phyloP scores from a whole-genome alignment of 23 tunicate genomes.

The Trididemnum clinides region DNA sequence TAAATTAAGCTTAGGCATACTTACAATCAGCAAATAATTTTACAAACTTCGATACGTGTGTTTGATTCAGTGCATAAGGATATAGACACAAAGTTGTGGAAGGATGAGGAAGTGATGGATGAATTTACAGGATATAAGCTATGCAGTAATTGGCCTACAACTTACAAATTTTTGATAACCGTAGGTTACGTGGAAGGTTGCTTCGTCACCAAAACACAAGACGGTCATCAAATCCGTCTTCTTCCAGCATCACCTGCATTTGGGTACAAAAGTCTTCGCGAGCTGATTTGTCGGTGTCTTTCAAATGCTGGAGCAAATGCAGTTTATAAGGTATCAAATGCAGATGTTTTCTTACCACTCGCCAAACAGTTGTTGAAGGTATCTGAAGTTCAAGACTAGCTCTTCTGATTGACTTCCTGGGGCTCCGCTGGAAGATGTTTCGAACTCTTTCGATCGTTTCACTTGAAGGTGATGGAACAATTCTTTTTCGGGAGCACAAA shows the following conservation, averaged over 20 bases:
- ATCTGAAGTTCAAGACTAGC: conserved; percentile 3
- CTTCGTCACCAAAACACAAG: background rate
- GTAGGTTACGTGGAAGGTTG: background rate
- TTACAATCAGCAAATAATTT: no score
- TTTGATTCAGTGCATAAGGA: no score
- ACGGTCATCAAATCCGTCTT: background rate
- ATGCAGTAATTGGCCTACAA: no score
- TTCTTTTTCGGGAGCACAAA: no score
- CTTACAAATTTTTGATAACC: background rate
- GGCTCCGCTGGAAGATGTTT: background rate
- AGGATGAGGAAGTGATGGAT: no score
- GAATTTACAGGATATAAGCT: no score
- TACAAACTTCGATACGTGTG: no score
- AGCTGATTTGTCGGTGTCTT: background rate
- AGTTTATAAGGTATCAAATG: background rate
- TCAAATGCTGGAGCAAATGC: background rate
- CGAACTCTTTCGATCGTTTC: no score
- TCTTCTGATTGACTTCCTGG: conserved; percentile 4
- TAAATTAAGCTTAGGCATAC: no score
- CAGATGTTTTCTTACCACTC: background rate
- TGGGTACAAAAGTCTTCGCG: background rate
- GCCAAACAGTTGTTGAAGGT: conserved; percentile 13
- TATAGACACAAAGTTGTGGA: no score
- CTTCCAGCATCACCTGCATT: background rate
- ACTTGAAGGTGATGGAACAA: no score